phyloP scores from a whole-genome alignment of 2,113 vertebrate species.

The Pteropus alecto region DNA sequence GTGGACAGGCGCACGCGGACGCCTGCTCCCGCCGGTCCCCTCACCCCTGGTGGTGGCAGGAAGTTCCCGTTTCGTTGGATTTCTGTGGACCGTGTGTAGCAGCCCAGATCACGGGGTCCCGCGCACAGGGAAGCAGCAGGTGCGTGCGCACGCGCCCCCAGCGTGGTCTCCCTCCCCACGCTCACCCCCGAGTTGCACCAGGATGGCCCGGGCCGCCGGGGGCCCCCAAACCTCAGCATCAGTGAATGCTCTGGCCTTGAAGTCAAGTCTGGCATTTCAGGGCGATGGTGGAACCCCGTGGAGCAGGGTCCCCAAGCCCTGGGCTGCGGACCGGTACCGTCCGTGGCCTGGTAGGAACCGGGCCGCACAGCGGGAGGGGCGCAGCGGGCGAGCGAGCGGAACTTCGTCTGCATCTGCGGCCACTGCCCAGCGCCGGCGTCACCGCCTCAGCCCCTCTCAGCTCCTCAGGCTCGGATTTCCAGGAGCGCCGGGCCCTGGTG shows the following conservation, averaged over 20 bases:
- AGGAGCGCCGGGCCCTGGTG: too few relatives aligned
- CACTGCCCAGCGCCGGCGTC: too few relatives aligned
- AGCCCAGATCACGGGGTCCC: neutral
- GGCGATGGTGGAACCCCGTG: neutral
- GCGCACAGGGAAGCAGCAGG: neutral
- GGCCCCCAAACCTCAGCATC: neutral
- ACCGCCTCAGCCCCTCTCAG: too few relatives aligned
- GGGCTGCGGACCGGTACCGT: too few relatives aligned
- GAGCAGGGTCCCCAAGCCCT: neutral
- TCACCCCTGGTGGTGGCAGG: neutral
- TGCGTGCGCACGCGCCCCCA: accelerated
- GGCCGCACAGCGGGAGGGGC: too few relatives aligned
- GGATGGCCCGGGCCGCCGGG: neutral
- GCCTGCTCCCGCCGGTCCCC: neutral
- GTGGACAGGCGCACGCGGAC: neutral
- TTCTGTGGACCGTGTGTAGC: neutral
- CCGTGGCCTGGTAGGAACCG: too few relatives aligned
- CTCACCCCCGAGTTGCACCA: neutral
- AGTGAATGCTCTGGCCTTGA: neutral
- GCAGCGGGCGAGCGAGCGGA: too few relatives aligned
- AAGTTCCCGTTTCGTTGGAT: neutral
- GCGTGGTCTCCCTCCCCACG: neutral
- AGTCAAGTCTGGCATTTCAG: neutral
- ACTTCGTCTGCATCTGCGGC: too few relatives aligned
- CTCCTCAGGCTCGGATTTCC: too few relatives aligned